Evolutionary conservation across 2,888 invertebrate species (phyloP).

Genomic region (Ommatoiulus sabulosus): DNA sequence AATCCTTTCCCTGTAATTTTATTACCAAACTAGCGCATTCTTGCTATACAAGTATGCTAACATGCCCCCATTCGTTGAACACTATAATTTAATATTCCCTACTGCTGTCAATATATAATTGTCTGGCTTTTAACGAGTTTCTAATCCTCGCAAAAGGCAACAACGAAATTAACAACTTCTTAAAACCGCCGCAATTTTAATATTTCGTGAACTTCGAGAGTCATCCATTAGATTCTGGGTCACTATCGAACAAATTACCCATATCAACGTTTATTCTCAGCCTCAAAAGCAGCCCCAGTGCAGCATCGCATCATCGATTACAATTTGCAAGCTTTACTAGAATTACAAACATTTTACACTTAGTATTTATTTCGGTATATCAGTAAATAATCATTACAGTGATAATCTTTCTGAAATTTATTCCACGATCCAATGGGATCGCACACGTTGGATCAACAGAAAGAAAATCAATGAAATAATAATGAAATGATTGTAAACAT

Average conservation of each 20-base stretch:
- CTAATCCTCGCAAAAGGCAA: background rate
- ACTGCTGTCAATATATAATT: conserved; percentile 40
- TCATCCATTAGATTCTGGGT: background rate
- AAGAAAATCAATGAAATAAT: no score
- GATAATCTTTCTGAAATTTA: no score
- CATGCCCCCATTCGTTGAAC: conserved; percentile 31
- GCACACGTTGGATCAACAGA: no score
- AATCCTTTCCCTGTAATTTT: background rate
- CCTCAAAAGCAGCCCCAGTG: no score
- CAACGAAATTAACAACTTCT: conserved; percentile 31
- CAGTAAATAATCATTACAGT: no score
- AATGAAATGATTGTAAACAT: no score
- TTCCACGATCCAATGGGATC: no score
- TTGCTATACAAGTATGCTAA: conserved; percentile 27
- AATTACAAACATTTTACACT: no score
- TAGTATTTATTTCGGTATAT: no score
- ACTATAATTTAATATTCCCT: conserved; percentile 38
- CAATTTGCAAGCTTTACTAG: no score
- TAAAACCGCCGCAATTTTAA: background rate
- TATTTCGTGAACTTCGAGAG: conserved; percentile 24
- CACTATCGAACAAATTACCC: background rate
- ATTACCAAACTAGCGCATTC: conserved; percentile 11
- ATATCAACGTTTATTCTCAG: no score
- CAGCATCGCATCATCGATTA: no score
- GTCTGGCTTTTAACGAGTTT: conserved; percentile 28